Base-by-base conservation (phyloP, 1,140 invertebrate genomes). In the Amphibalanus amphitrite region DNA sequence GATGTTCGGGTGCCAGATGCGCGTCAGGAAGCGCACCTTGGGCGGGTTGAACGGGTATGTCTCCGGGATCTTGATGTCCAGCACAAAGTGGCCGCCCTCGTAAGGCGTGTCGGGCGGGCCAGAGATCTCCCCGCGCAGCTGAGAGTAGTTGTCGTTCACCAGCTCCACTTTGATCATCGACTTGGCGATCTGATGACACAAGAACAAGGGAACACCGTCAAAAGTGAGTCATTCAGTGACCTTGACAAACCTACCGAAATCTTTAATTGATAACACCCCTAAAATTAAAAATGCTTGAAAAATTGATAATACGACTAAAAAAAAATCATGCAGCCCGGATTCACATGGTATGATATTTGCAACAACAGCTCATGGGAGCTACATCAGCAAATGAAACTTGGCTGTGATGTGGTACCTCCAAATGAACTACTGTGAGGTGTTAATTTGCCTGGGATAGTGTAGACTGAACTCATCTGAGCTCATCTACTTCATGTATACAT, bases 1-100 rank as follows among this genome's bases (percentile, higher is more conserved):
- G 76, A 99, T 97, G 83, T 99, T 99, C 69, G 97, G 97, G 84
- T 99, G 97, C 97, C 97, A 99, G 79, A 99, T 97, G 84, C 92
- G 95, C 72, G 97, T 99, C 74, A 94, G 86, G 84, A 99, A 99
- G 77, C 74, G 80, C 84, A 95, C 93, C 86, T 96, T 97, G 71
- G 97, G 97, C 75, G 97, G 97, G 86, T 97, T 97, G 81, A 99
- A 99, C 69, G 97, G 97, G 85, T 99, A 99, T 30, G 95, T 96
- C 83, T 97, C 94, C 76, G 97, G 97, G 75, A 99, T 93, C 85
- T 93, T 93, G 74, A 99, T 98, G 82, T 98, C 94, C 72, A 99
- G 83, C 74, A 90, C 80, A 82, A 95, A 98, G 76, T 85, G 91
- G 29, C 94, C 96, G 69, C 93, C 94, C 82, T 97, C 93, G 79